phyloP scores from a whole-genome alignment of 2,888 invertebrate species.

The Agrochola litura region DNA sequence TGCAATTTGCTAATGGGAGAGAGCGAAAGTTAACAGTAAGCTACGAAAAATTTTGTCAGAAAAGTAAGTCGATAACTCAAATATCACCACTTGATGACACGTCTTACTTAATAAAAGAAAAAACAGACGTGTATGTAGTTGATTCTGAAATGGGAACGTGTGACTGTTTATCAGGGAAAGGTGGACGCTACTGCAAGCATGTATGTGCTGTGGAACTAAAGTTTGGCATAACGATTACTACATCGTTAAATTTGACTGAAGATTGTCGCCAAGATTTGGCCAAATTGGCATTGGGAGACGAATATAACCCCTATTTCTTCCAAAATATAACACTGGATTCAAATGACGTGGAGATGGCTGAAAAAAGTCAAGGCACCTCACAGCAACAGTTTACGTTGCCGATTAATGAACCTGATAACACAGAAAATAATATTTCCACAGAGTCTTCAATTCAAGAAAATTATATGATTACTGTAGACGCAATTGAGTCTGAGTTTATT shows the following conservation, averaged over 20 bases:
- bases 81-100: too few relatives aligned
- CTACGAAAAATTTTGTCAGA: too few relatives aligned
- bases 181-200: too few relatives aligned
- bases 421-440: conserved; percentile 21
- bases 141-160: too few relatives aligned
- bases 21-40: too few relatives aligned
- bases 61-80: too few relatives aligned
- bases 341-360: conserved; percentile 21
- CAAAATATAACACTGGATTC: conserved; percentile 24
- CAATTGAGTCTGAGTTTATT: conserved; percentile 8
- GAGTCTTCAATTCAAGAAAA: conserved; percentile 14
- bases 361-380: conserved; percentile 19
- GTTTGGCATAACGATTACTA: conserved; percentile 14
- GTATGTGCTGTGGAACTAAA: too few relatives aligned
- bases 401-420: conserved; percentile 24
- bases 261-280: conserved; percentile 22
- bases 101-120: too few relatives aligned
- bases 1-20: conserved; percentile 30
- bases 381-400: conserved; percentile 23
- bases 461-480: conserved; percentile 7
- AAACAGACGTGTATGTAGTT: too few relatives aligned
- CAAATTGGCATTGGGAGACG: conserved; percentile 23
- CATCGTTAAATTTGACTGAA: conserved; percentile 24
- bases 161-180: too few relatives aligned
- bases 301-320: conserved; percentile 20